phyloP scores from a whole-genome alignment of 2,888 invertebrate genomes.

The Lasius fuliginosus region DNA sequence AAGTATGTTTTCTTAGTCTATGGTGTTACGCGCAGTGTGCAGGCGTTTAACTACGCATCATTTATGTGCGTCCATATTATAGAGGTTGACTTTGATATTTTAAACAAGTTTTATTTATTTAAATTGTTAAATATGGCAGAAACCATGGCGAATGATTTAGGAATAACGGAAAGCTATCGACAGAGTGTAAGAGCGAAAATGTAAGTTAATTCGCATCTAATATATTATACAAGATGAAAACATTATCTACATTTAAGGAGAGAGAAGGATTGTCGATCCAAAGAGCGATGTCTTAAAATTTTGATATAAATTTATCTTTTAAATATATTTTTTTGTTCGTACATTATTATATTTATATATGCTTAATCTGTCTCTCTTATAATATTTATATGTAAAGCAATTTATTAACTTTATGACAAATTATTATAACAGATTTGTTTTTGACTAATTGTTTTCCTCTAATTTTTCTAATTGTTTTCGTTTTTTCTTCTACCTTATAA shows the following conservation, averaged over 20 bases:
- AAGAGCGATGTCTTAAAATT: neutral
- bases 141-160: conserved; percentile 87
- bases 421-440: neutral
- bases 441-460: neutral
- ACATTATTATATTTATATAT: neutral
- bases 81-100: neutral
- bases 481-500: neutral
- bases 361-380: neutral
- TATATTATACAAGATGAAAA: conserved; percentile 3
- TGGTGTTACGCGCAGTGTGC: no score
- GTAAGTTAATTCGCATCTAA: conserved; percentile 87
- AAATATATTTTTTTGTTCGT: neutral
- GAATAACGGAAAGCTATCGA: conserved; percentile 93
- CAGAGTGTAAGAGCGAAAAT: conserved; percentile 95
- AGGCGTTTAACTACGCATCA: no score
- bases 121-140: neutral
- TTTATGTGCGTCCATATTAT: no score
- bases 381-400: neutral
- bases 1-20: no score
- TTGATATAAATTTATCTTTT: neutral
- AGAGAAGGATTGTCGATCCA: neutral
- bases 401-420: neutral
- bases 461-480: neutral
- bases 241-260: neutral
- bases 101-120: neutral